Evolutionary conservation across 1,140 invertebrate species (phyloP).

Genomic region (Pararge aegeria): DNA sequence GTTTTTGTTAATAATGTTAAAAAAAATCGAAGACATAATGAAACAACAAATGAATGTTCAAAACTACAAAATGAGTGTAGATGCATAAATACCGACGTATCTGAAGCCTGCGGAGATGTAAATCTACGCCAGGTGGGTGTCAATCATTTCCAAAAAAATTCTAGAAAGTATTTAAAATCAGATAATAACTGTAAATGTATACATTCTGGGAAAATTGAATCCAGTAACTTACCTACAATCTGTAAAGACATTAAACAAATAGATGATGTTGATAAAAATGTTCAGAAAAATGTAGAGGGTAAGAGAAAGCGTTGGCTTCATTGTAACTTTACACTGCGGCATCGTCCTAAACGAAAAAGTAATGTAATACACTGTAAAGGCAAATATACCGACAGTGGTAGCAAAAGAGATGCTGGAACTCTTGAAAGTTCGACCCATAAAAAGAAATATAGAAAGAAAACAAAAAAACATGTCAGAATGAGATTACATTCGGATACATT

Average conservation of each 20-base stretch:
- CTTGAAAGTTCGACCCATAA: not conserved
- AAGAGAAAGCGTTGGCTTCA: not conserved
- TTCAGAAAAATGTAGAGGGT: not conserved
- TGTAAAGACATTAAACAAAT: not conserved
- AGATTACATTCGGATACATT: not conserved
- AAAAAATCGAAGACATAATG: too few species aligned
- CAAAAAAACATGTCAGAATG: not conserved
- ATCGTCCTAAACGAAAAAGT: not conserved
- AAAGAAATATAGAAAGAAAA: not conserved
- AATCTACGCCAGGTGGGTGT: too few species aligned
- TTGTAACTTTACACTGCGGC: not conserved
- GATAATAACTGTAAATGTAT: not conserved
- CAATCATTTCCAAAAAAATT: too few species aligned
- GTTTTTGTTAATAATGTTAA: too few species aligned
- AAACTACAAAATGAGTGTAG: not conserved
- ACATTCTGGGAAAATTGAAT: not conserved
- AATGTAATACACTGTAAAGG: not conserved
- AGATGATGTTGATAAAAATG: too few species aligned
- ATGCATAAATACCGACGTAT: not conserved
- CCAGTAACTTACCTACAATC: not conserved
- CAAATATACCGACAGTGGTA: not conserved
- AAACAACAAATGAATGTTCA: not conserved
- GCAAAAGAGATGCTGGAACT: not conserved
- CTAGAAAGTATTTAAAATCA: not conserved
- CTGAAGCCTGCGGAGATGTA: too few species aligned